Percentiles rank a stretch among this genome's conserved stretches.
Evolutionary conservation across 2,888 invertebrate species (phyloP).

Genomic region (Diloba caeruleocephala): DNA sequence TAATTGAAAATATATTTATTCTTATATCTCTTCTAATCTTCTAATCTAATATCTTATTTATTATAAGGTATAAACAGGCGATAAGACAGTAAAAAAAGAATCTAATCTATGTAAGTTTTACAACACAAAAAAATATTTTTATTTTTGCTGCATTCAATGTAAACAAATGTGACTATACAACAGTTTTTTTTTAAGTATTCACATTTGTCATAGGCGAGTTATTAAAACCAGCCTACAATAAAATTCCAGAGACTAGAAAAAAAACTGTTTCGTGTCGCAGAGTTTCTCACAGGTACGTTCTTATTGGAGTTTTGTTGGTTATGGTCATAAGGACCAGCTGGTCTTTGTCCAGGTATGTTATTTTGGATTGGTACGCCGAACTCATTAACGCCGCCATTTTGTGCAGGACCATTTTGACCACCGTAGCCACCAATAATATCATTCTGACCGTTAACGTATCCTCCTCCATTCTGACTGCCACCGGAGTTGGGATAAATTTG

Average conservation of each 20-base stretch:
- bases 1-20: too few species aligned
- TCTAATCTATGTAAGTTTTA: too few species aligned
- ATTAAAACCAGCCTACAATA: background rate
- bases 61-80: too few species aligned
- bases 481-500: constrained; percentile 2
- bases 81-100: too few species aligned
- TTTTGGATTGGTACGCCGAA: constrained; percentile 10
- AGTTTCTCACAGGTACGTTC: constrained; percentile 13
- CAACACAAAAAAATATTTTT: too few species aligned
- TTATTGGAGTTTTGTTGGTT: constrained; percentile 1
- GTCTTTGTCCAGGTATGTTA: constrained; percentile 5
- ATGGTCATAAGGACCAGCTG: constrained; percentile 8
- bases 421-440: background rate
- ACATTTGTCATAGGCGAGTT: too few species aligned
- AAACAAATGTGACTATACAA: too few species aligned
- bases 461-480: constrained; percentile 5
- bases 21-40: too few species aligned
- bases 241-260: background rate
- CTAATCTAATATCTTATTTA: too few species aligned
- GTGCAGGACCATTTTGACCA: background rate
- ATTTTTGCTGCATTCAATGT: too few species aligned
- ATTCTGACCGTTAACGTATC: constrained; percentile 7
- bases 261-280: constrained; percentile 5
- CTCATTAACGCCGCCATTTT: constrained; percentile 1
- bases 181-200: background rate